phyloP scores from a whole-genome alignment of 2,888 invertebrate species.

The Drepanosiphum platanoidis region DNA sequence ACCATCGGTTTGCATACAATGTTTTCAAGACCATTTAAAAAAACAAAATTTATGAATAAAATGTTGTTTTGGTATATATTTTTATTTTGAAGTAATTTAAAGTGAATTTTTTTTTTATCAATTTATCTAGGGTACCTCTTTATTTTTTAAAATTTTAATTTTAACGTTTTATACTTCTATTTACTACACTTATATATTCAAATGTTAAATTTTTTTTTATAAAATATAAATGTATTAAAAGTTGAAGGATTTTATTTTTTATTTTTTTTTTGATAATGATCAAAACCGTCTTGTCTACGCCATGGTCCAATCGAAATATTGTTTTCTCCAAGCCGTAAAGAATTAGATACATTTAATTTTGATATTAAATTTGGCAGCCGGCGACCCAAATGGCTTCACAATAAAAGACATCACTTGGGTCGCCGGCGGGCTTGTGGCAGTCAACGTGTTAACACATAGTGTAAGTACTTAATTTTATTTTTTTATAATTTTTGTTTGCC shows the following conservation, averaged over 20 bases:
- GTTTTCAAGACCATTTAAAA: conserved; percentile 14
- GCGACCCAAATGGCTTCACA: neutral
- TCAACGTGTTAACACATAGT: no score
- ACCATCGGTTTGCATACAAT: conserved; percentile 20
- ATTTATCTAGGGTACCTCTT: no score
- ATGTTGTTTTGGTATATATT: no score
- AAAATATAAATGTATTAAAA: no score
- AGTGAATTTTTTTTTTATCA: conserved; percentile 1
- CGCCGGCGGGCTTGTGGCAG: no score
- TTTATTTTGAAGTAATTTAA: no score
- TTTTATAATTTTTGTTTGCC: no score
- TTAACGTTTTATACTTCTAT: no score
- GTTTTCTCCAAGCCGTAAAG: neutral
- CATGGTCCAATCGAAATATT: conserved; percentile 14
- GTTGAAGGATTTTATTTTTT: conserved; percentile 2
- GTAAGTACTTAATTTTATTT: no score
- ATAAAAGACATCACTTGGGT: neutral
- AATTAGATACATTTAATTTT: neutral
- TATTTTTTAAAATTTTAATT: no score
- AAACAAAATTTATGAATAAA: neutral
- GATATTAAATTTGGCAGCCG: neutral
- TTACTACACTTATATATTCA: no score
- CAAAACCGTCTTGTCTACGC: neutral
- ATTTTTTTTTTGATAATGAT: conserved; percentile 4
- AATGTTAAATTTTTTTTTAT: no score